Evolutionary conservation across 2,888 invertebrate species (phyloP).

Genomic region (Spilarctia lutea): DNA sequence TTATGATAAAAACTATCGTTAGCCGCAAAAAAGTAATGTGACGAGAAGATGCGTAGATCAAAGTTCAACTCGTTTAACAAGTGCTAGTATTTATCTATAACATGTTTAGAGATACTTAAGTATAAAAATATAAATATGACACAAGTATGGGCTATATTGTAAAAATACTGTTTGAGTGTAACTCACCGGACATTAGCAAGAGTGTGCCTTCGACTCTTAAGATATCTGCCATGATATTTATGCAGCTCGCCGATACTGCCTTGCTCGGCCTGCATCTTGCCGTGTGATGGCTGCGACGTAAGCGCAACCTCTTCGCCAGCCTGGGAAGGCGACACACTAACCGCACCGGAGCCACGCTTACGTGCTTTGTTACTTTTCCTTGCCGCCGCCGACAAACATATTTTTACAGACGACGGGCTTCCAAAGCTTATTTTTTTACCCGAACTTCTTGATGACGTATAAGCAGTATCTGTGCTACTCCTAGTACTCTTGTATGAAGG

Average conservation of each 20-base stretch:
- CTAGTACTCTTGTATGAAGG: conserved; percentile 84
- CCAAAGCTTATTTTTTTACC: conserved; percentile 84
- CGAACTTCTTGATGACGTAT: conserved; percentile 81
- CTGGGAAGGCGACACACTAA: conserved; percentile 64
- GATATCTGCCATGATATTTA: conserved; percentile 94
- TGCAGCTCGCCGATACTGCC: conserved; percentile 96
- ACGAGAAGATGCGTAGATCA: neutral
- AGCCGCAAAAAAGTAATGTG: neutral
- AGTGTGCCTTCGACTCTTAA: conserved; percentile 95
- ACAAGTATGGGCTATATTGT: conserved; percentile 13
- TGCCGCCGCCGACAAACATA: conserved; percentile 85
- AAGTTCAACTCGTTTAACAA: neutral
- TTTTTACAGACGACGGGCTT: conserved; percentile 87
- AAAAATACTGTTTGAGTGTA: conserved; percentile 11
- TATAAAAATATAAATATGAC: neutral
- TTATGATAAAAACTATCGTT: neutral
- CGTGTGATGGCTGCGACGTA: conserved; percentile 72
- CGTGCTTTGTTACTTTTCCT: conserved; percentile 84
- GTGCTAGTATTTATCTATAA: neutral
- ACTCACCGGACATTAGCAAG: conserved; percentile 97
- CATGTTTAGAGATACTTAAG: neutral
- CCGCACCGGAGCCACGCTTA: conserved; percentile 80
- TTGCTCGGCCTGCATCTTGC: conserved; percentile 96
- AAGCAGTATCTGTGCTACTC: conserved; percentile 84
- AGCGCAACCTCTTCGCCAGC: conserved; percentile 73